Evolutionary conservation across 2,888 invertebrate genomes (phyloP).

Genomic region (Epirrita christyi): DNA sequence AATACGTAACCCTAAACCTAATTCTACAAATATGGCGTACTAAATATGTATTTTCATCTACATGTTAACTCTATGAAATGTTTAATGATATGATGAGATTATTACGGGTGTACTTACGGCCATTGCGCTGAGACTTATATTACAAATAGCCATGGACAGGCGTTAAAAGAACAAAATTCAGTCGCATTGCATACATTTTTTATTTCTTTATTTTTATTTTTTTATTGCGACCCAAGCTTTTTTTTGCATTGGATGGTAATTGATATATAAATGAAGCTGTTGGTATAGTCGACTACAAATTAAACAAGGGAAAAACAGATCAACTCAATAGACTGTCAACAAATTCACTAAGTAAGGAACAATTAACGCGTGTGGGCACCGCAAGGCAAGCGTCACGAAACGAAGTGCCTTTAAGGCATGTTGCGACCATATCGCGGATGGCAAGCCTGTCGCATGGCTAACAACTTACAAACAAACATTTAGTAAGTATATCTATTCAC

Average conservation of each 20-base stretch:
- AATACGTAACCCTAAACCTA: conserved; percentile 56
- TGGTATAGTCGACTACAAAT: neutral
- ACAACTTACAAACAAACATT: conserved; percentile 54
- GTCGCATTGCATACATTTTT: no score
- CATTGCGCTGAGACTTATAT: conserved; percentile 42
- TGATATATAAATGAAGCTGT: conserved; percentile 3
- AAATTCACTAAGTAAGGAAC: conserved; percentile 1
- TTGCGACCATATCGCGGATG: neutral
- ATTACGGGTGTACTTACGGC: conserved; percentile 41
- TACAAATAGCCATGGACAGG: conserved; percentile 46
- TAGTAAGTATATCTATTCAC: conserved; percentile 67
- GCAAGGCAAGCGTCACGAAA: conserved; percentile 2
- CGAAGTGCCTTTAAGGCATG: no score
- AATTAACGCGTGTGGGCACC: conserved; percentile 10
- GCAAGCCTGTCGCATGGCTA: conserved; percentile 51
- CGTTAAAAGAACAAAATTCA: conserved; percentile 29
- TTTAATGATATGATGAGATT: conserved; percentile 80
- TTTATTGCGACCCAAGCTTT: no score
- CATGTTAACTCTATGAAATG: conserved; percentile 79
- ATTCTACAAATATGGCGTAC: conserved; percentile 64
- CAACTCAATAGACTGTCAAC: conserved; percentile 19
- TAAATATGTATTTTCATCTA: conserved; percentile 72
- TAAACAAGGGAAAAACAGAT: neutral
- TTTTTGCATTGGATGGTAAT: neutral
- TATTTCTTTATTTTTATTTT: no score